These are phyloP conservation scores for Harmothoe impar DNA, from an alignment of 2,888 invertebrate genomes.

Conservation along the genomic window DNA sequence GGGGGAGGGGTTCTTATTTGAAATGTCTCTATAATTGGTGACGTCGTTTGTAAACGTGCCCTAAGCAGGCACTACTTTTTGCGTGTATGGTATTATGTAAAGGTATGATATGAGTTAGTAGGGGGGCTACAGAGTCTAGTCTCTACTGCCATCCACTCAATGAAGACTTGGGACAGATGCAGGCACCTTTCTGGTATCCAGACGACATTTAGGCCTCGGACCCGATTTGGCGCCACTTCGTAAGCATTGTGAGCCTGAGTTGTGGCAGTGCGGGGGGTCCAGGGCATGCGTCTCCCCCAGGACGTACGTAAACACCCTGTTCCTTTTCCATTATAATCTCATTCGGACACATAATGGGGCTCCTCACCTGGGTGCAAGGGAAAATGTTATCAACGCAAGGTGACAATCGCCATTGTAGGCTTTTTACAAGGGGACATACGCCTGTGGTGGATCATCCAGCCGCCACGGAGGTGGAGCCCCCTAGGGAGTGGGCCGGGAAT, in stretches of 20 bases:
- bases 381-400: conserved; percentile 6
- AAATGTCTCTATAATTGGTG: no score
- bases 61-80: no score
- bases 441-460: neutral
- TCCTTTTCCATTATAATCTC: conserved; percentile 26
- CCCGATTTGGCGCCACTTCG: neutral
- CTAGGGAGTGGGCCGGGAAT: neutral
- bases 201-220: neutral
- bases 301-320: conserved; percentile 9
- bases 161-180: no score
- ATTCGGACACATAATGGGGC: neutral
- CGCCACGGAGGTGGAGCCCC: neutral
- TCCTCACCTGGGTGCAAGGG: neutral
- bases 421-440: neutral
- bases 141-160: no score
- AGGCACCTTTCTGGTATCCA: neutral
- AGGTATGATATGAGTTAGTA: no score
- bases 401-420: neutral
- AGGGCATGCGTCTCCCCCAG: neutral
- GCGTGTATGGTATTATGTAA: no score
- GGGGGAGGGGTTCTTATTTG: no score
- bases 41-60: no score
- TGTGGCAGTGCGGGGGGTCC: neutral
- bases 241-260: neutral
- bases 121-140: no score